Evolutionary conservation across 2,888 invertebrate species (phyloP).

Genomic region (Belgica antarctica): DNA sequence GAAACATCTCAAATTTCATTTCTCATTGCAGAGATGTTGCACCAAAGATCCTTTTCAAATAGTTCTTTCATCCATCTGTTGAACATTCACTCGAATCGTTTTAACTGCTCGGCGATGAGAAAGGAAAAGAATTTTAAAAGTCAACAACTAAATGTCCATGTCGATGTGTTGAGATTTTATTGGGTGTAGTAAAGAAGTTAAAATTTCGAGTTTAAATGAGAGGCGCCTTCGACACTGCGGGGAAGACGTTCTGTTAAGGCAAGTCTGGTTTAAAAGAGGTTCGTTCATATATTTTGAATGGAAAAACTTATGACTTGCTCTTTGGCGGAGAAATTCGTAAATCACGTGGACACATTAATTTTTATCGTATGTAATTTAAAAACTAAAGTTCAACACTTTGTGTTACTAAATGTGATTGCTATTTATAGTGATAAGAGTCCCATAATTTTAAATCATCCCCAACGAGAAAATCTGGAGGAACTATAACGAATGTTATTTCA

Average conservation of each 20-base stretch:
- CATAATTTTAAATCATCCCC: too few relatives aligned
- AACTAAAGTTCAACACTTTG: too few relatives aligned
- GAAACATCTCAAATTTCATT: conserved; percentile 33
- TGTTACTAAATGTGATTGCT: too few relatives aligned
- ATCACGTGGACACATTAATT: too few relatives aligned
- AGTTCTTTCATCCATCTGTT: conserved; percentile 38
- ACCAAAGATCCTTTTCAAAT: conserved; percentile 9
- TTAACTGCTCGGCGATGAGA: conserved; percentile 20
- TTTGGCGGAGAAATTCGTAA: conserved; percentile 16
- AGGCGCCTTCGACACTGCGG: conserved; percentile 39
- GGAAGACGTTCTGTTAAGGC: conserved; percentile 19
- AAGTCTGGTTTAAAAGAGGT: conserved; percentile 3
- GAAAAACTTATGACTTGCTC: conserved; percentile 28
- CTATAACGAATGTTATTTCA: conserved; percentile 37
- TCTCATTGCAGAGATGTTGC: too few relatives aligned
- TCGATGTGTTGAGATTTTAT: conserved; percentile 37
- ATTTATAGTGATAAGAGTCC: too few relatives aligned
- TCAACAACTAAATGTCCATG: conserved; percentile 28
- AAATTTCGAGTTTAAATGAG: not conserved
- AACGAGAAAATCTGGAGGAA: conserved; percentile 4
- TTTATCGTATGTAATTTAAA: too few relatives aligned
- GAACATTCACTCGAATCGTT: conserved; percentile 30
- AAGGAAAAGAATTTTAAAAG: conserved; percentile 37
- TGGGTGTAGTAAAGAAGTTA: conserved; percentile 23
- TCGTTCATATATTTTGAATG: not conserved